These are phyloP conservation scores for Promerops cafer DNA, from an alignment of 2,113 vertebrate species.

Conservation along the genomic window DNA sequence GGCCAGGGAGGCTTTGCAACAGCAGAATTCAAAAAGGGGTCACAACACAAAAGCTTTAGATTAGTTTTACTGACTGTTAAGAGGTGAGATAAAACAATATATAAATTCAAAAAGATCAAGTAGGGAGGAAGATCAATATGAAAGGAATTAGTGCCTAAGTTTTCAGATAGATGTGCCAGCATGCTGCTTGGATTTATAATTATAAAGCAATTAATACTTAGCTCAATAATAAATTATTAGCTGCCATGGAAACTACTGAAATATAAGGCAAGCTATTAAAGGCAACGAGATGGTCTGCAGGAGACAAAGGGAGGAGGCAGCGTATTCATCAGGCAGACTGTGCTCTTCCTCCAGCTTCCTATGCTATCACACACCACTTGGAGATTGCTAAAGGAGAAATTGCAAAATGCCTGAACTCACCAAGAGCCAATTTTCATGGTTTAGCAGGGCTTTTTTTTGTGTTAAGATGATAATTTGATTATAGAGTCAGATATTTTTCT, in stretches of 20 bases:
- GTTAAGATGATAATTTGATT: slow-evolving; percentile 20
- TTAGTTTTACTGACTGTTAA: neutral
- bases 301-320: slow-evolving; percentile 12
- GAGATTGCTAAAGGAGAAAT: neutral
- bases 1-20: neutral
- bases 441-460: neutral
- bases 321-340: neutral
- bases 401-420: neutral
- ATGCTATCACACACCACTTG: neutral
- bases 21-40: neutral
- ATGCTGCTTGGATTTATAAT: slow-evolving; percentile 46
- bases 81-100: slow-evolving; percentile 9
- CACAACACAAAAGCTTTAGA: neutral
- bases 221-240: slow-evolving; percentile 58
- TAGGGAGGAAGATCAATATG: neutral
- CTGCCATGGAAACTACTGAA: slow-evolving; percentile 51
- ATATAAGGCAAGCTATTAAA: slow-evolving; percentile 21
- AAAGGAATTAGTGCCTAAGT: slow-evolving; percentile 24
- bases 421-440: neutral
- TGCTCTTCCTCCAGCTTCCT: neutral
- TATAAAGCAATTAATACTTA: slow-evolving; percentile 54
- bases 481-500: neutral
- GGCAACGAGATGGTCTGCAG: neutral
- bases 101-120: slow-evolving; percentile 16
- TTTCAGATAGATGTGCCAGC: slow-evolving; percentile 24